These are phyloP conservation scores for Eulemur mongoz DNA, from an alignment of 2,797 vertebrate species.

Conservation along the genomic window DNA sequence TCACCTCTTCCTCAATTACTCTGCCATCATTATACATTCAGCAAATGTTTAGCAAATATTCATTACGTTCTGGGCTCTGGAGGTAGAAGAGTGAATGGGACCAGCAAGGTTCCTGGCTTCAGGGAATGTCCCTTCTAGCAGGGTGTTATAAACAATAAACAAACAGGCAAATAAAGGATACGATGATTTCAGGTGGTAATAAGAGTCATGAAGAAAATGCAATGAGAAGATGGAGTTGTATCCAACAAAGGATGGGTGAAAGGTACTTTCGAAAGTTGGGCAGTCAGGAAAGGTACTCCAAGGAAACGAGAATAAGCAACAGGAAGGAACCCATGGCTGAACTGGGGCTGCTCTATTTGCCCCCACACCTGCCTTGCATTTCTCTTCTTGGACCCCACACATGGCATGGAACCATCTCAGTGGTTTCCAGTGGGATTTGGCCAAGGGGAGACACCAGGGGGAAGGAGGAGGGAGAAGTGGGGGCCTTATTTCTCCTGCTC, in stretches of 20 bases:
- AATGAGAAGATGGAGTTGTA: not conserved
- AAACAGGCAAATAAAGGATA: not conserved
- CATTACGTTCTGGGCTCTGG: not conserved
- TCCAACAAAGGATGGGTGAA: not conserved
- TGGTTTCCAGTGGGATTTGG: not conserved
- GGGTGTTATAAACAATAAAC: not conserved
- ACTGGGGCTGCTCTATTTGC: not conserved
- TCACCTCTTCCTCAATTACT: not conserved
- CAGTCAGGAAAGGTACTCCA: not conserved
- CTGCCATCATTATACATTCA: not conserved
- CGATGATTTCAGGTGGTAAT: not conserved
- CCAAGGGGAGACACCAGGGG: not conserved
- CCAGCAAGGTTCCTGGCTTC: not conserved
- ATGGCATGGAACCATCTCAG: not conserved
- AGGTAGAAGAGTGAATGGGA: not conserved
- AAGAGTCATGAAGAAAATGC: not conserved
- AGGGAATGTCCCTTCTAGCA: not conserved
- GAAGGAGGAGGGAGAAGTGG: not conserved
- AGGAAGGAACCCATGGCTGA: not conserved
- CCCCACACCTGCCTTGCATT: not conserved
- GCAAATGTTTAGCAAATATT: not conserved
- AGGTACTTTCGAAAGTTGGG: not conserved
- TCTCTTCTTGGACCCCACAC: not conserved
- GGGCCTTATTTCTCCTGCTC: not conserved
- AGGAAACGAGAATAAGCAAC: not conserved